Conservation (phyloP, 2,888 invertebrate species). For the Agriotes lineatus region DNA sequence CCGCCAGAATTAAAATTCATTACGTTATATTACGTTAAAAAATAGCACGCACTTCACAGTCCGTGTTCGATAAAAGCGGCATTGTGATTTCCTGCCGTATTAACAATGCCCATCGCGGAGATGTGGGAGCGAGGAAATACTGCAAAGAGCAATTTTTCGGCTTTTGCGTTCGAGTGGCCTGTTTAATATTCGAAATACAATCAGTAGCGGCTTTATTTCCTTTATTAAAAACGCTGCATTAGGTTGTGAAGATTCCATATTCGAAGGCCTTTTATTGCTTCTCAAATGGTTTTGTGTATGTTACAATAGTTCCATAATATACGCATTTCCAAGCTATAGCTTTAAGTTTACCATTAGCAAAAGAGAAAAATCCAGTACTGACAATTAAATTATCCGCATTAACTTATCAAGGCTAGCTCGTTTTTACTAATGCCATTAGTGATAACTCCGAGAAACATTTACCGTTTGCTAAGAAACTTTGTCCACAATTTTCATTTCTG, state of each 20-base stretch:
- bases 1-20: slow-evolving; percentile 13
- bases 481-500: not conserved
- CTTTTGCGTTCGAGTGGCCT: not conserved
- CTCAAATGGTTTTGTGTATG: too few species aligned
- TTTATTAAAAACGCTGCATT: not conserved
- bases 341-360: too few species aligned
- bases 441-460: too few species aligned
- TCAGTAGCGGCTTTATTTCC: not conserved
- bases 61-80: slow-evolving; percentile 2
- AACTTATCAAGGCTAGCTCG: too few species aligned
- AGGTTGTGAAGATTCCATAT: too few species aligned
- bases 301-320: too few species aligned
- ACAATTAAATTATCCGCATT: too few species aligned
- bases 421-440: too few species aligned
- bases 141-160: not conserved
- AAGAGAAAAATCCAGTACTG: too few species aligned
- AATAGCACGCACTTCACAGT: slow-evolving; percentile 10
- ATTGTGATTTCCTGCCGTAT: slow-evolving; percentile 17
- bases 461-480: not conserved
- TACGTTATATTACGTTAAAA: slow-evolving; percentile 18
- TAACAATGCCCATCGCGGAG: slow-evolving; percentile 15
- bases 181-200: slow-evolving; percentile 2
- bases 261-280: too few species aligned
- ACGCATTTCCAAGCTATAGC: too few species aligned
- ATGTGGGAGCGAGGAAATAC: slow-evolving; percentile 1